Evolutionary conservation across 2,888 invertebrate genomes (phyloP).

Genomic region (Pyralis farinalis): DNA sequence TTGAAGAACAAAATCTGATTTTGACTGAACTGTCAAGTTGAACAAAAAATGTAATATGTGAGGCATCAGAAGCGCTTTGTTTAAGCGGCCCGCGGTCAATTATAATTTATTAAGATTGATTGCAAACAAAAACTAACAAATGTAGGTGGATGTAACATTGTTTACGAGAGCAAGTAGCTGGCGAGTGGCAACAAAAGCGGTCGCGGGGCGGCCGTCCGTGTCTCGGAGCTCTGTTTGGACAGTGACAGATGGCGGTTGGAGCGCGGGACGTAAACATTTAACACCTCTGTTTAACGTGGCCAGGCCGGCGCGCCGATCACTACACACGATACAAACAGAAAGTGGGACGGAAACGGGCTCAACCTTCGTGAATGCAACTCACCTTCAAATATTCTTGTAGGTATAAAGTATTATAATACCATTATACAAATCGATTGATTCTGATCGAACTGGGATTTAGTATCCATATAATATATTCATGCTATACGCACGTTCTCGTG

Average conservation of each 20-base stretch:
- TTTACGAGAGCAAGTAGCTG: constrained; percentile 1
- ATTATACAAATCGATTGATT: too few species aligned
- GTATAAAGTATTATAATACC: too few species aligned
- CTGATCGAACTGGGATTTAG: too few species aligned
- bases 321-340: too few species aligned
- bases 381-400: too few species aligned
- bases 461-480: too few species aligned
- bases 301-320: background rate
- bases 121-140: constrained; percentile 11
- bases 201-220: background rate
- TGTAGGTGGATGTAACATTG: constrained; percentile 1
- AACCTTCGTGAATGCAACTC: too few species aligned
- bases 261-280: constrained; percentile 58
- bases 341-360: too few species aligned
- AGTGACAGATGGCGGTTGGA: constrained; percentile 47
- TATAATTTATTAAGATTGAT: constrained; percentile 11
- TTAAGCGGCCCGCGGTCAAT: constrained; percentile 9
- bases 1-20: constrained; percentile 6
- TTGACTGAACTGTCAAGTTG: constrained; percentile 5
- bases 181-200: background rate
- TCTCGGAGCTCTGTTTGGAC: constrained; percentile 37
- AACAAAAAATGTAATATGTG: constrained; percentile 1
- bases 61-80: background rate
- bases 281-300: constrained; percentile 41
- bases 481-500: too few species aligned